phyloP scores from a whole-genome alignment of 2,888 invertebrate genomes.

The Caenorhabditis sulstoni region DNA sequence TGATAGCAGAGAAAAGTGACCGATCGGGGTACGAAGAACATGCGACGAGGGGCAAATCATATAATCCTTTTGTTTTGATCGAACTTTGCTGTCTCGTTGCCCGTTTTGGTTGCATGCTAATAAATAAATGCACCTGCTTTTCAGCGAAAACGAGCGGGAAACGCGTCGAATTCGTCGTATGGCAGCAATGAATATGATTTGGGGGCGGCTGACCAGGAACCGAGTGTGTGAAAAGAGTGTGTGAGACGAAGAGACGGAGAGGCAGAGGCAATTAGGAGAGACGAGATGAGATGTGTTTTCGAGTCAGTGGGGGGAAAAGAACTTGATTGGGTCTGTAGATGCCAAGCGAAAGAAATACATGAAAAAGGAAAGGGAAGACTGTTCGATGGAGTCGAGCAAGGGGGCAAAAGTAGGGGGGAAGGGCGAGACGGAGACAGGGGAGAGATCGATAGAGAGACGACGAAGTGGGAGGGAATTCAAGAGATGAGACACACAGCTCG shows the following conservation, averaged over 20 bases:
- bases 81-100: background rate
- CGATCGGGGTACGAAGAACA: slow-evolving; percentile 9
- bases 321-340: slow-evolving; percentile 27
- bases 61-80: slow-evolving; percentile 3
- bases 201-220: slow-evolving; percentile 34
- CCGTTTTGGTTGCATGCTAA: background rate
- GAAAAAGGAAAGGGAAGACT: background rate
- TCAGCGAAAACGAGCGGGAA: background rate
- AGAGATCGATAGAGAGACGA: slow-evolving; percentile 50
- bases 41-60: background rate
- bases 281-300: slow-evolving; percentile 22
- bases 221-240: slow-evolving; percentile 30
- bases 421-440: slow-evolving; percentile 31
- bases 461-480: slow-evolving; percentile 30
- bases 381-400: slow-evolving; percentile 12
- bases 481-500: slow-evolving; percentile 30
- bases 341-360: background rate
- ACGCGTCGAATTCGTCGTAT: slow-evolving; percentile 2
- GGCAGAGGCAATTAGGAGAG: slow-evolving; percentile 36
- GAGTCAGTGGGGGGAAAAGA: slow-evolving; percentile 3
- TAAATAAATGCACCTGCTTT: slow-evolving; percentile 17
- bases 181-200: slow-evolving; percentile 32
- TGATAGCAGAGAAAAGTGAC: slow-evolving; percentile 8
- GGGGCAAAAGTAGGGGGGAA: slow-evolving; percentile 28
- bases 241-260: slow-evolving; percentile 47